phyloP scores from a whole-genome alignment of 2,888 invertebrate genomes.

The Oithona nana region DNA sequence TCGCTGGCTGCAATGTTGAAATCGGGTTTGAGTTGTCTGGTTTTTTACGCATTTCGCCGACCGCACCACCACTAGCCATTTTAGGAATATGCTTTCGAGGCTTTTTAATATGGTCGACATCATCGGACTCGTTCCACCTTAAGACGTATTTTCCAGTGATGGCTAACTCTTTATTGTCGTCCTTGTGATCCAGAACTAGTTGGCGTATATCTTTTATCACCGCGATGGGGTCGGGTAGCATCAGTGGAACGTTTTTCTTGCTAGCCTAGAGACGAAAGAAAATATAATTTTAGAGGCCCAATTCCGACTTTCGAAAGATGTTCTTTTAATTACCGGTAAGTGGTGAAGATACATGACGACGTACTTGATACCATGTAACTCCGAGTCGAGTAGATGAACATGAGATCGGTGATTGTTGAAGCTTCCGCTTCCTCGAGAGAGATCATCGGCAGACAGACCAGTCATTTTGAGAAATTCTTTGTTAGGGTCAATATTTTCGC shows the following conservation, averaged over 20 bases:
- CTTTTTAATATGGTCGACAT: slow-evolving; percentile 4
- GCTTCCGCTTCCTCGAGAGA: not conserved
- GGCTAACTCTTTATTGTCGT: slow-evolving; percentile 35
- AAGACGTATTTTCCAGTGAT: slow-evolving; percentile 9
- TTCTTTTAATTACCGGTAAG: slow-evolving; percentile 49
- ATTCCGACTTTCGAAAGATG: not conserved
- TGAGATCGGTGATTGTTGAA: slow-evolving; percentile 22
- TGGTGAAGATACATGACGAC: slow-evolving; percentile 79
- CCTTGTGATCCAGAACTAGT: slow-evolving; percentile 66
- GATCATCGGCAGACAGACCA: not conserved
- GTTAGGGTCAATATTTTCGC: slow-evolving; percentile 16
- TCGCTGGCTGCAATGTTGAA: not conserved
- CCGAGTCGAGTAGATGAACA: slow-evolving; percentile 32
- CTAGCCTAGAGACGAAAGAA: slow-evolving; percentile 42
- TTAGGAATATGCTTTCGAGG: not conserved
- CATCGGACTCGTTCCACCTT: slow-evolving; percentile 6
- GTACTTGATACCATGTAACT: slow-evolving; percentile 34
- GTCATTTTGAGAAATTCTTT: slow-evolving; percentile 7
- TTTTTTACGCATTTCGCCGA: not conserved
- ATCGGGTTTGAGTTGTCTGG: not conserved
- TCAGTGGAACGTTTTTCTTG: slow-evolving; percentile 75
- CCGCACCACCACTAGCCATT: not conserved
- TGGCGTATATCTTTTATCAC: slow-evolving; percentile 72
- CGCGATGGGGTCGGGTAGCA: slow-evolving; percentile 69
- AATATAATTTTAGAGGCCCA: not conserved